Conservation (phyloP, 2,888 invertebrate species). For the Leptopilina myrica region DNA sequence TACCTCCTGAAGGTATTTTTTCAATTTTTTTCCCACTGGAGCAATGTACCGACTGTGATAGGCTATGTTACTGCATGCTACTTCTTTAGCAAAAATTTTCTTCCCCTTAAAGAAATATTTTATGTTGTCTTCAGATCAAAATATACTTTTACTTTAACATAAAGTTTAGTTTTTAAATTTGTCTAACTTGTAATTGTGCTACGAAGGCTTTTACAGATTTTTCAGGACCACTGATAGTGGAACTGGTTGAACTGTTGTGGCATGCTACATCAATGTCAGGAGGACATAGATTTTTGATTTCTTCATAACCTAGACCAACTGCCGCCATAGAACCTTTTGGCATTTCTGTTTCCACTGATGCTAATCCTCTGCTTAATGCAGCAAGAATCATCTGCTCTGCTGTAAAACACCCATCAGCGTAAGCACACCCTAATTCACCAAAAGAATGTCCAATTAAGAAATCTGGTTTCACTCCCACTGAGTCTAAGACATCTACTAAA, state of each 20-base stretch:
- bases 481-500: slow-evolving; percentile 80
- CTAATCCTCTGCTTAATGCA: slow-evolving; percentile 57
- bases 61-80: too few relatives aligned
- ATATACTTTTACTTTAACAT: background rate
- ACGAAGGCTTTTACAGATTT: slow-evolving; percentile 73
- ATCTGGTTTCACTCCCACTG: slow-evolving; percentile 78
- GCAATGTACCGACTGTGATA: slow-evolving; percentile 90
- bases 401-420: too few relatives aligned
- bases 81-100: too few relatives aligned
- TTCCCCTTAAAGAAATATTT: too few relatives aligned
- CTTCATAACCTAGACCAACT: slow-evolving; percentile 83
- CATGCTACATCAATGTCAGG: slow-evolving; percentile 92
- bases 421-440: slow-evolving; percentile 38
- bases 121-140: too few relatives aligned
- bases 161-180: background rate
- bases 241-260: slow-evolving; percentile 90
- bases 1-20: slow-evolving; percentile 67
- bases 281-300: slow-evolving; percentile 83
- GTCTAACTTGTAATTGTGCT: too few relatives aligned
- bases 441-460: slow-evolving; percentile 93
- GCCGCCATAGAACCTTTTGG: slow-evolving; percentile 93
- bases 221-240: slow-evolving; percentile 92
- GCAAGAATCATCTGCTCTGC: too few relatives aligned
- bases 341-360: slow-evolving; percentile 65
- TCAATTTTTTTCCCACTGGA: slow-evolving; percentile 84